Evolutionary conservation across 2,113 vertebrate species (phyloP).

Genomic region (Sylvilagus bachmani): DNA sequence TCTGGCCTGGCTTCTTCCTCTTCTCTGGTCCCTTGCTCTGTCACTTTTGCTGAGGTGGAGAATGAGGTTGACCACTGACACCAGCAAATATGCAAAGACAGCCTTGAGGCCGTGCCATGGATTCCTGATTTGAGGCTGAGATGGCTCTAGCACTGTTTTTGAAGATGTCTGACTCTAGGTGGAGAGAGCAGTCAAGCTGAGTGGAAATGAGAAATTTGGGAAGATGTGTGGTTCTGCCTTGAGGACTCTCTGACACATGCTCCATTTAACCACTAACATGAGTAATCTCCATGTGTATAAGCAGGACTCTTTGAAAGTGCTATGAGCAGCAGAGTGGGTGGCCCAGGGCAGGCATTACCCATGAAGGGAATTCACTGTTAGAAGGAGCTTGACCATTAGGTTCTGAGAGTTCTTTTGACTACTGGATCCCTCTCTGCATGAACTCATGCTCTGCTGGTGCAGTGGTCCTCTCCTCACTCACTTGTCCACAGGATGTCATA

Average conservation of each 20-base stretch:
- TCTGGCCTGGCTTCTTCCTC: conserved; percentile 49
- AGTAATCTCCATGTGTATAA: not conserved
- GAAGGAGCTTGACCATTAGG: not conserved
- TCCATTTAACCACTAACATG: not conserved
- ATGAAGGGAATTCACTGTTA: not conserved
- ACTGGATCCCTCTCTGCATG: too few relatives aligned
- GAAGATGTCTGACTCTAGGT: not conserved
- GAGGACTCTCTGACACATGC: not conserved
- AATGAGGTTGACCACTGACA: not conserved
- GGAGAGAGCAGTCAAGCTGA: not conserved
- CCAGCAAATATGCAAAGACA: not conserved
- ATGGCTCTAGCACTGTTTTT: not conserved
- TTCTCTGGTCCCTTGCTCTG: conserved; percentile 37
- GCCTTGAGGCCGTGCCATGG: not conserved
- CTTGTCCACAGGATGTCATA: accelerated
- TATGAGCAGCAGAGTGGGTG: not conserved
- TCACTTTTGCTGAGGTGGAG: not conserved
- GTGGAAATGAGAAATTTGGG: not conserved
- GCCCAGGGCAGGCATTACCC: not conserved
- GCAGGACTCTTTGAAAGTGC: not conserved
- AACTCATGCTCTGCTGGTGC: not conserved
- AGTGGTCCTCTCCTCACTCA: not conserved
- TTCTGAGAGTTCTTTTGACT: not conserved
- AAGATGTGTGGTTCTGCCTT: not conserved
- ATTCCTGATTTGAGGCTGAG: not conserved